These are phyloP conservation scores for Hippocampus guttulatus DNA, from an alignment of 2,113 vertebrate genomes.

Conservation along the genomic window DNA sequence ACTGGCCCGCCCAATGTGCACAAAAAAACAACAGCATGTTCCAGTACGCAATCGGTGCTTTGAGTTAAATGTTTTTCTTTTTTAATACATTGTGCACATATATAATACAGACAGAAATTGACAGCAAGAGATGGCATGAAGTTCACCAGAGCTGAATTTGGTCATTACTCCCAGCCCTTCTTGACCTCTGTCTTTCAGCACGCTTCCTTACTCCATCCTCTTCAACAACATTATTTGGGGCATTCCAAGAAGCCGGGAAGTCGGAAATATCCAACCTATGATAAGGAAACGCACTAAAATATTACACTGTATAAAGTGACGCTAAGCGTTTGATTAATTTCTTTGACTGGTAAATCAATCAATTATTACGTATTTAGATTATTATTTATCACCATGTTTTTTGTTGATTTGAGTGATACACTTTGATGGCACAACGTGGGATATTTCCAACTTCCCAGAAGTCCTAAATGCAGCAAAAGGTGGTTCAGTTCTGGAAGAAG, in stretches of 20 bases:
- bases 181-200: conserved; percentile 48
- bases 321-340: not conserved
- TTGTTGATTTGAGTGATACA: not conserved
- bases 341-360: no score
- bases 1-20: not conserved
- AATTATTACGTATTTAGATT: not conserved
- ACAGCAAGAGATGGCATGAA: conserved; percentile 8
- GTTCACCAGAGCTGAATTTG: not conserved
- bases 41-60: not conserved
- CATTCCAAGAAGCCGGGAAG: not conserved
- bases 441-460: not conserved
- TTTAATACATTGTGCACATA: not conserved
- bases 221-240: conserved; percentile 5
- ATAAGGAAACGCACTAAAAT: not conserved
- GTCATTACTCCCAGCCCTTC: conserved; percentile 23
- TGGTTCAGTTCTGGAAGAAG: conserved; percentile 32
- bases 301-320: not conserved
- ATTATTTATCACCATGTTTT: not conserved
- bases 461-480: not conserved
- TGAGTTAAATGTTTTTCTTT: not conserved
- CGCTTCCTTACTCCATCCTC: conserved; percentile 50
- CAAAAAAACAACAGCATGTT: not conserved
- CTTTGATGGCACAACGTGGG: not conserved
- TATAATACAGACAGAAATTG: conserved; percentile 1
- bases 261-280: not conserved